Evolutionary conservation across 2,888 invertebrate genomes (phyloP).

Genomic region (Geotrupes spiniger): DNA sequence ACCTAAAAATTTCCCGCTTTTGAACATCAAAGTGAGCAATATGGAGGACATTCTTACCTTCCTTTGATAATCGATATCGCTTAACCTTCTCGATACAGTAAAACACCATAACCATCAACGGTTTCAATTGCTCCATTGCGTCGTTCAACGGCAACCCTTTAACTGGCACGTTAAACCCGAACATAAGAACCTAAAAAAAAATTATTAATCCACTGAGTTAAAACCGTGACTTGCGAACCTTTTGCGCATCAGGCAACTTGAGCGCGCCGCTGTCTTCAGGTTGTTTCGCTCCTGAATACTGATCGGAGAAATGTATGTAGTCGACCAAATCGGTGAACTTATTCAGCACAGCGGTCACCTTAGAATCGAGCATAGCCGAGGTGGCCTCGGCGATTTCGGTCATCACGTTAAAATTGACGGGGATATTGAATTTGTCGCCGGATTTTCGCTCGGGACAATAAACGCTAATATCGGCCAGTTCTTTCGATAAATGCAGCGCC

Average conservation of each 20-base stretch:
- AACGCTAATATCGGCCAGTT: conserved; percentile 79
- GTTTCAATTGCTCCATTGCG: conserved; percentile 73
- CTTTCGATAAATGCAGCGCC: conserved; percentile 79
- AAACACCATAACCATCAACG: conserved; percentile 84
- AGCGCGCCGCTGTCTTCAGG: conserved; percentile 65
- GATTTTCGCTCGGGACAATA: conserved; percentile 46
- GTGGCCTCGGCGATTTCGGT: conserved; percentile 91
- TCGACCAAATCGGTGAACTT: conserved; percentile 85
- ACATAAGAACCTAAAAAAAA: conserved; percentile 61
- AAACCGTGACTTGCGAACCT: no score
- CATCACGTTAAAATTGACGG: conserved; percentile 64
- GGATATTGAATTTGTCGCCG: conserved; percentile 46
- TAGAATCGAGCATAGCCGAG: conserved; percentile 77
- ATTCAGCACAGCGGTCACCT: conserved; percentile 69
- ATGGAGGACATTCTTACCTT: conserved; percentile 57
- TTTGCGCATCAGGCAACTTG: conserved; percentile 46
- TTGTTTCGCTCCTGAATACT: conserved; percentile 87
- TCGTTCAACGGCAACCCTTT: conserved; percentile 66
- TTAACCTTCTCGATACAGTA: conserved; percentile 91
- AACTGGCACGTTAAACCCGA: conserved; percentile 72
- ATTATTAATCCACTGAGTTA: conserved; percentile 10
- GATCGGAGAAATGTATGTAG: conserved; percentile 96
- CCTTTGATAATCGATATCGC: conserved; percentile 82
- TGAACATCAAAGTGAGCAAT: conserved; percentile 59
- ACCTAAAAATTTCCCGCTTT: conserved; percentile 76